These are phyloP conservation scores for Nothobranchius kuhntae DNA, from an alignment of 2,113 vertebrate species.

Conservation along the genomic window DNA sequence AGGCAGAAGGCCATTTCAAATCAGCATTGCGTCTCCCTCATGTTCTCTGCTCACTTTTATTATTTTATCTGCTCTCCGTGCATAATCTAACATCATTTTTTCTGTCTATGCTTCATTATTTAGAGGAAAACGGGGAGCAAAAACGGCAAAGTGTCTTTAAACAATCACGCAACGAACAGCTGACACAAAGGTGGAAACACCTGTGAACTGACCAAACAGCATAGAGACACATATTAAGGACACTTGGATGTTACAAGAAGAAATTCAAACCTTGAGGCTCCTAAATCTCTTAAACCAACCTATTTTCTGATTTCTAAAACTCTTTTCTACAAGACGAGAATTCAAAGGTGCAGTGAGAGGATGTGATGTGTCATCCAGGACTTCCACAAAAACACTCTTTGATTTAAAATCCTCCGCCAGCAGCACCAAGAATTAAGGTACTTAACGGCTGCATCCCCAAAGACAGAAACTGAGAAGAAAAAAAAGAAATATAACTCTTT, in stretches of 20 bases:
- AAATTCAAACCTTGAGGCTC: conserved; percentile 13
- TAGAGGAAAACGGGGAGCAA: conserved; percentile 21
- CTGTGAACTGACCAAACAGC: conserved; percentile 1
- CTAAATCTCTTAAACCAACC: conserved; percentile 18
- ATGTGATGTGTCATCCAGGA: conserved; percentile 56
- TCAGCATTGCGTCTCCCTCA: conserved; percentile 39
- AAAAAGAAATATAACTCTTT: background rate
- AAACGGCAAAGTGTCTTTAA: conserved; percentile 1
- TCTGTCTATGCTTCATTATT: conserved; percentile 33
- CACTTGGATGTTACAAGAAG: conserved; percentile 13
- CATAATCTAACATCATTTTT: conserved; percentile 23
- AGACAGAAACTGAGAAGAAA: conserved; percentile 8
- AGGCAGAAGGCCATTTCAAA: conserved; percentile 44
- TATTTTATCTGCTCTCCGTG: conserved; percentile 25
- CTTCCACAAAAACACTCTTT: conserved; percentile 41
- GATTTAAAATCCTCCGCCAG: conserved; percentile 43
- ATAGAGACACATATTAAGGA: background rate
- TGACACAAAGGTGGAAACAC: background rate
- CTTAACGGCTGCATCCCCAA: conserved; percentile 23
- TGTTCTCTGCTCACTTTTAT: conserved; percentile 34
- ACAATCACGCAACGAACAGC: background rate
- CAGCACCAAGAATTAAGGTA: conserved; percentile 25
- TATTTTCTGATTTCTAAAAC: conserved; percentile 33
- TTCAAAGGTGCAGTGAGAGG: conserved; percentile 41
- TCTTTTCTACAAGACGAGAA: conserved; percentile 42